A percentile compares a stretch with the other conserved stretches of the same genome.
Conservation (phyloP, 2,113 vertebrate species). For the Zootoca vivipara region DNA sequence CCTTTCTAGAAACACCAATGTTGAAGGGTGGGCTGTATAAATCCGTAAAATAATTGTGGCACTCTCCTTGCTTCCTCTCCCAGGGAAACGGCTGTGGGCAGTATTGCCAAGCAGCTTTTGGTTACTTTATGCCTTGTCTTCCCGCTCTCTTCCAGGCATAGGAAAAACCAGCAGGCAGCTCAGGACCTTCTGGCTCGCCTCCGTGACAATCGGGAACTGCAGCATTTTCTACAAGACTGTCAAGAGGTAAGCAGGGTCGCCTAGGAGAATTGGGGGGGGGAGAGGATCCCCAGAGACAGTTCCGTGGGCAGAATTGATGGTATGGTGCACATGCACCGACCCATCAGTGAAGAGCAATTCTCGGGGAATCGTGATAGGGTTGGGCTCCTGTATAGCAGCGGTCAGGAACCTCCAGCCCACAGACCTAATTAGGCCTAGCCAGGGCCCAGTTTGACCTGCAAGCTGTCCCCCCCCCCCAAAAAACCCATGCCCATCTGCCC, state of each 20-base stretch:
- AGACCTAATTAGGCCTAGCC: no score
- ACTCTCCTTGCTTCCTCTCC: no score
- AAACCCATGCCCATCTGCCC: no score
- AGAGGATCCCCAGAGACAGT: background rate
- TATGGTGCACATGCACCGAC: background rate
- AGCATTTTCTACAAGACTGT: slow-evolving; percentile 93
- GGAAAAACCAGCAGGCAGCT: slow-evolving; percentile 84
- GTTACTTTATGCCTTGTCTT: background rate
- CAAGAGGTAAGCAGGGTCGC: slow-evolving; percentile 81
- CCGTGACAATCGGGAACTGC: slow-evolving; percentile 91
- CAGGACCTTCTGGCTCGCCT: slow-evolving; percentile 86
- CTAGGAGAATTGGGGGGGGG: background rate
- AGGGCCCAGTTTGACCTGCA: no score
- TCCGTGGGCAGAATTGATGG: background rate
- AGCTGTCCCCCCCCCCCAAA: no score
- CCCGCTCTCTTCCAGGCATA: slow-evolving; percentile 75
- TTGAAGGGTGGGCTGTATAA: background rate
- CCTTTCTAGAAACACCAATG: background rate
- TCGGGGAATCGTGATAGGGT: no score
- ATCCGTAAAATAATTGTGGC: no score
- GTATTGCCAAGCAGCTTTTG: background rate
- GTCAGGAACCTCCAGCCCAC: no score
- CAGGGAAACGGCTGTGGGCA: no score
- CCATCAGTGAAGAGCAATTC: background rate
- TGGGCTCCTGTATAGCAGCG: no score